These are phyloP conservation scores for Stichodactyla mertensii DNA, from an alignment of 64 coral and sea anemone species.

Conservation along the genomic window DNA sequence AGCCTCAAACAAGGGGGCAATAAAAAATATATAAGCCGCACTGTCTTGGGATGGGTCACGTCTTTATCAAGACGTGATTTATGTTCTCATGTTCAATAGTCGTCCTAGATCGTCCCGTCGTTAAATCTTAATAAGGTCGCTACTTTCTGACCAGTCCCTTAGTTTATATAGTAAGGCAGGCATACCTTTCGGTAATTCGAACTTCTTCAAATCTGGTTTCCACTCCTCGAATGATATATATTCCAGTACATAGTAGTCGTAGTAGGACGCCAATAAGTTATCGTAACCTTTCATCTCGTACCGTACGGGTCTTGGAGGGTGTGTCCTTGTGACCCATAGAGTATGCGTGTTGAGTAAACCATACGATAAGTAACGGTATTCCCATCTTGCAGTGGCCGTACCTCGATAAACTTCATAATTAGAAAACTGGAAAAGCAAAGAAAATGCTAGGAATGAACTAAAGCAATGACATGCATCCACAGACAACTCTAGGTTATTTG, in stretches of 20 bases:
- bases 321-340: slow-evolving; percentile 68
- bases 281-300: slow-evolving; percentile 99
- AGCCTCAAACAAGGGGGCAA: too few species aligned
- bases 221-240: slow-evolving; percentile 90
- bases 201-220: slow-evolving; percentile 65
- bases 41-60: too few species aligned
- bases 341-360: slow-evolving; percentile 84
- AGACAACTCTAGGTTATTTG: too few species aligned
- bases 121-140: too few species aligned
- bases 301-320: slow-evolving; percentile 74
- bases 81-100: too few species aligned
- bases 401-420: slow-evolving; percentile 77
- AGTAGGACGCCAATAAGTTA: slow-evolving; percentile 83
- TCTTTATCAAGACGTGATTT: too few species aligned
- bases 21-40: too few species aligned
- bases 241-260: slow-evolving; percentile 83
- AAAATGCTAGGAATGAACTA: neutral
- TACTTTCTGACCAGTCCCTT: too few species aligned
- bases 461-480: too few species aligned
- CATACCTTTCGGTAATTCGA: slow-evolving; percentile 80
- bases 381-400: slow-evolving; percentile 74
- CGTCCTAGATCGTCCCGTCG: too few species aligned
- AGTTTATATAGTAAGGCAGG: too few species aligned
- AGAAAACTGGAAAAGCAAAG: slow-evolving; percentile 50
- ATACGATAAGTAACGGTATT: slow-evolving; percentile 79